Conservation (phyloP, 2,888 invertebrate genomes). For the Limenitis camilla region DNA sequence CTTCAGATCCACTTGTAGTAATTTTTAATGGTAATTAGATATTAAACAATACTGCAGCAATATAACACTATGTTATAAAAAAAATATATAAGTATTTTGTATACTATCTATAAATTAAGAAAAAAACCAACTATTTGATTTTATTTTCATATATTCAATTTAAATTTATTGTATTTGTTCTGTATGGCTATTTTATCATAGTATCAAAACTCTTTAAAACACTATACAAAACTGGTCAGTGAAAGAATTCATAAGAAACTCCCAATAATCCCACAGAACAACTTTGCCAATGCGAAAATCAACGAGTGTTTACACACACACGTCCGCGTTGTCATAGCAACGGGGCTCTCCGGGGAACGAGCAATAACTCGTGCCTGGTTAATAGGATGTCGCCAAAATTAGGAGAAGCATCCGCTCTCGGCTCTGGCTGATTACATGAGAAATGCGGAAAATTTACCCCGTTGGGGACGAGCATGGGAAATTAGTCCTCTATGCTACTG, state of each 20-base stretch:
- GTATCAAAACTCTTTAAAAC: conserved; percentile 8
- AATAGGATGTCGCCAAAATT: conserved; percentile 66
- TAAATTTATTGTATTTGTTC: too few species aligned
- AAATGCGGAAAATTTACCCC: conserved; percentile 50
- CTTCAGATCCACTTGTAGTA: too few species aligned
- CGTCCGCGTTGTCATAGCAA: conserved; percentile 43
- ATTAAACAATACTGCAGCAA: too few species aligned
- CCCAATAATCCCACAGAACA: conserved; percentile 53
- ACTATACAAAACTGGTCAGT: conserved; percentile 18
- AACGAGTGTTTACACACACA: conserved; percentile 48
- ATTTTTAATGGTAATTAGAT: too few species aligned
- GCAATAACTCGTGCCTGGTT: conserved; percentile 61
- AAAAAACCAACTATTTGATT: too few species aligned
- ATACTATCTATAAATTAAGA: too few species aligned
- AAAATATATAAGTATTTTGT: too few species aligned
- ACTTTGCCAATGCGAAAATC: conserved; percentile 42
- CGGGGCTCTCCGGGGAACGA: conserved; percentile 48
- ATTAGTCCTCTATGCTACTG: too few species aligned
- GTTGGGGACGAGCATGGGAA: too few species aligned
- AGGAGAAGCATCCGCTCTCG: conserved; percentile 52
- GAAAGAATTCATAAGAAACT: conserved; percentile 52
- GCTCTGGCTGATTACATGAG: conserved; percentile 60
- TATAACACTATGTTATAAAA: too few species aligned
- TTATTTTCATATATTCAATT: too few species aligned
- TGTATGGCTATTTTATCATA: background rate